Base-by-base conservation (phyloP, 2,113 vertebrate species). In the Tretioscincus oriximinensis region DNA sequence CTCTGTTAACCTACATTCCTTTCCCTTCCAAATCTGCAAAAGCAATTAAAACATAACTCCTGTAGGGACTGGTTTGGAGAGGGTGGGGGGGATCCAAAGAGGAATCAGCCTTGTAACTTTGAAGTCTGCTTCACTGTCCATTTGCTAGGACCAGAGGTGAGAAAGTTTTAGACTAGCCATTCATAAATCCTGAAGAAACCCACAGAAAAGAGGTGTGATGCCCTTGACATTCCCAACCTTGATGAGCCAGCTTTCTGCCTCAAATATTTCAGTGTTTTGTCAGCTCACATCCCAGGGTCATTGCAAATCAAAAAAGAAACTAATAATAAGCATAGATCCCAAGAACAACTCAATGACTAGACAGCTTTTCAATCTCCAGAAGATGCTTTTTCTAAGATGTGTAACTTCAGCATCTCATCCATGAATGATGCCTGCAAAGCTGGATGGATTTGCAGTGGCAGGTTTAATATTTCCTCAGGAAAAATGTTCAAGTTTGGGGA, bases 41-140 rank as follows among this genome's bases (percentile, higher is more conserved):
- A 80, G 72, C 83, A 84, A 84, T 84, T 84, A 80, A 76, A 84
- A 76, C 80, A 64, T 76, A 76, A 84, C 45, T 84, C 74, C 74
- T 51, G 67, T 31, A 47, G 29, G 63, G 80, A 16, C 28, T 54
- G n/a, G 68, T 61, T 3, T 7, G 12, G 63, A 41, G 35, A 41
- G 35, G n/a, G n/a, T n/a, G 70, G 49, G 9, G 24, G 61, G 14
- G 7, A 26, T 26, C 3, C n/a, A 11, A 82, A 71, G 22, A 69
- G n/a, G 67, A 41, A n/a, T 49, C 71, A 35, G 54, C 12, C 35
- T n/a, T 63, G 14, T 75, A 64, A 45, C 29, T 68, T 63, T 29
- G 8, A 26, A 29, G 51, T 35, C 63, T 64, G 58, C 41, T 80
- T 69, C 18, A 64, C 45, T 24, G 58, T 64, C 64, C 22, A 60